Evolutionary conservation across 2,113 vertebrate species (phyloP), one percentile per base, ranked within the genome.

Genomic region (Neoarius graeffei): DNA sequence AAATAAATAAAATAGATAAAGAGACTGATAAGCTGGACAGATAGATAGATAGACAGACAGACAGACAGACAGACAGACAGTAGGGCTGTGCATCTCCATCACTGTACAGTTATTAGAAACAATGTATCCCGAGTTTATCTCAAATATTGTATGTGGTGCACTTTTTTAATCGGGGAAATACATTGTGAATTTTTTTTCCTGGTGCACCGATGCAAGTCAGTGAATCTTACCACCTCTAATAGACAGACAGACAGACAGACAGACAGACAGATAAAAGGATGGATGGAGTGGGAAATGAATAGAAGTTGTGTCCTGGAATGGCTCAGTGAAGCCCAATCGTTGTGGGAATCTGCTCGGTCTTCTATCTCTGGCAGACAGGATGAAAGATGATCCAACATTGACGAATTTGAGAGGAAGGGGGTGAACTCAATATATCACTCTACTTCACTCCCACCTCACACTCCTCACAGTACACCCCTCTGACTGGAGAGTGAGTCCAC

Each of bases 301-400:
- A 66, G 57, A 71, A 27, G 9, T 50, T 35, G 64, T n/a, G 11
- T 17, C 19, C 25, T 48, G 88, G 83, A 76, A 80, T 64, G 80
- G 56, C 9, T 56, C 30, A 83, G 67, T 92, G 93, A 88, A 91
- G 90, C 89, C 66, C 90, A 94, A 94, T 93, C 92, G 86, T 92
- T 93, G 93, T 94, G 93, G 93, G 92, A 94, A 91, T 91, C 81
- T 86, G 89, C 84, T 27, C n/a, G 4, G 23, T 90, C 88, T 89
- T 87, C 84, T 5, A 92, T 88, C 86, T 92, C 90, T 87, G 89
- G 85, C 91, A 74, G 89, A 56, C 81, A 81, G 83, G 76, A 89
- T 86, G 90, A 91, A 91, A 89, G 82, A 23, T 11, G 81, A 67
- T 56, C 30, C 23, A 52, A 67, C 91, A 77, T n/a, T 3, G 0